Base-by-base conservation (phyloP, 1,140 invertebrate genomes). In the Potamilus streckersoni region DNA sequence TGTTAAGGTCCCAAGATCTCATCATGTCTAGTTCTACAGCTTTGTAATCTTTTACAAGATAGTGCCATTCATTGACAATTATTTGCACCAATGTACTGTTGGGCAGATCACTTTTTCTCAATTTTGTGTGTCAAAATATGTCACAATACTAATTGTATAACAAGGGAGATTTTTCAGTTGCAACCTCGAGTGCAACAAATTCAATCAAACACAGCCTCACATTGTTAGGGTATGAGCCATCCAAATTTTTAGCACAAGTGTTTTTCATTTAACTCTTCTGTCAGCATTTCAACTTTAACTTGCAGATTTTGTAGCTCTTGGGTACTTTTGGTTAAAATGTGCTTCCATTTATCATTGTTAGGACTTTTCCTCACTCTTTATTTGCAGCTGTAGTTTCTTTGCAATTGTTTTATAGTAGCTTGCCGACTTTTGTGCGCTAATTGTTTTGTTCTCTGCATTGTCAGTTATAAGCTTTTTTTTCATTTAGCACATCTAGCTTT, bases 31-130 rank as follows among this genome's bases (percentile, higher is more conserved):
- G 55, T 20, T 64, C 57, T 17, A 2, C 17, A 27, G 70, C 70
- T 19, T 63, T 63, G 13, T 23, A 49, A 6, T 0, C 16, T 55
- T 72, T 72, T 8, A 62, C 20, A 55, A 72, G 23, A 12, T 64
- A 63, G 8, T 72, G 70, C 13, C 70, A 31, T 55, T 73, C 71
- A 73, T 73, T 57, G 16, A 73, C 63, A 20, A 73, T 73, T 31
- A 57, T 73, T 56, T 38, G 17, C 6, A 57, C 23, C 13, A 63
- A n/a, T 65, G 71, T 57, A 6, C 2, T 11, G 6, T 4, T 73
- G 8, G 71, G 71, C 58, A 73, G n/a, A 57, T 65, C 63, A 5
- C 15, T 0, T 56, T 73, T 73, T 65, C 23, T 73, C n/a, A 20
- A 64, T 27, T 16, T 15, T 56, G 6, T 20, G 19, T 23, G 12